These are phyloP conservation scores for Fissipunctia ypsillon DNA, from an alignment of 2,888 invertebrate genomes.

Conservation along the genomic window DNA sequence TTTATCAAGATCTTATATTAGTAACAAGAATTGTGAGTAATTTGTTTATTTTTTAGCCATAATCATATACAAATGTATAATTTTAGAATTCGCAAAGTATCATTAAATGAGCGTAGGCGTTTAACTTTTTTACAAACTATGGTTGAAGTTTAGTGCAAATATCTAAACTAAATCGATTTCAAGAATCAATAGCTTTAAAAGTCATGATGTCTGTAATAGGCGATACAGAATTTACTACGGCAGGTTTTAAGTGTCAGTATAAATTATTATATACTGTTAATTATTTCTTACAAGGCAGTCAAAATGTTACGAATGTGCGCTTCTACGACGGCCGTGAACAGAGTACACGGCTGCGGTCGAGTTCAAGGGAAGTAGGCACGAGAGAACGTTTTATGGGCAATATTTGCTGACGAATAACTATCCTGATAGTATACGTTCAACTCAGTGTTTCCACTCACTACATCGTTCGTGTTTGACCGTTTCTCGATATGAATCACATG, in stretches of 20 bases:
- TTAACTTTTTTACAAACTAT: not conserved
- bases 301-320: conserved; percentile 49
- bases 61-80: conserved; percentile 6
- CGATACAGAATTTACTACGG: conserved; percentile 11
- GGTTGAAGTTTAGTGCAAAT: not conserved
- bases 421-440: conserved; percentile 46
- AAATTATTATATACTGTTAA: conserved; percentile 55
- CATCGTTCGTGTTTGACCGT: conserved; percentile 57
- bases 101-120: conserved; percentile 3
- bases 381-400: conserved; percentile 62
- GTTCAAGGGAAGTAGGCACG: conserved; percentile 74
- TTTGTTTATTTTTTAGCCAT: conserved; percentile 13
- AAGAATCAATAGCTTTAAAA: conserved; percentile 6
- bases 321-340: conserved; percentile 68
- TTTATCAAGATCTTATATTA: conserved; percentile 59
- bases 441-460: conserved; percentile 39
- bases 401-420: conserved; percentile 61
- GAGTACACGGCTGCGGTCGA: conserved; percentile 67
- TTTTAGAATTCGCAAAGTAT: conserved; percentile 3
- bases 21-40: conserved; percentile 32
- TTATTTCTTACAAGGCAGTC: conserved; percentile 52
- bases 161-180: not conserved
- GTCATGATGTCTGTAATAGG: conserved; percentile 4
- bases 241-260: conserved; percentile 23
- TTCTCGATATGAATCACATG: conserved; percentile 65